These are phyloP conservation scores for Parnassius orleans DNA, from an alignment of 2,888 invertebrate genomes.

Conservation along the genomic window DNA sequence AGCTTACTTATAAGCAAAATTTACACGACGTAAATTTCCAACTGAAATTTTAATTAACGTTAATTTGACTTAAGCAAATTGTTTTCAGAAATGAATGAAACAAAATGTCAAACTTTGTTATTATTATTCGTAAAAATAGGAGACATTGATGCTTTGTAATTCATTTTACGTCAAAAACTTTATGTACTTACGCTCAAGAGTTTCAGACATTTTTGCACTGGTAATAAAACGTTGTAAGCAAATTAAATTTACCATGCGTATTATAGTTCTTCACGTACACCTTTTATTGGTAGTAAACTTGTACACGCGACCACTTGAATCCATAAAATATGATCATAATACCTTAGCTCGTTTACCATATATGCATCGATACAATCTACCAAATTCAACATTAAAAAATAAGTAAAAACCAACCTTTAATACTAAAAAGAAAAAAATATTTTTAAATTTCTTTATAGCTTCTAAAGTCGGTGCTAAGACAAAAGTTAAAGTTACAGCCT, in stretches of 20 bases:
- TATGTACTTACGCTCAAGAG: neutral
- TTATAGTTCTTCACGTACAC: constrained; percentile 8
- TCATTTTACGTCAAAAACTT: neutral
- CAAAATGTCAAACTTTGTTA: neutral
- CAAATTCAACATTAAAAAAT: neutral
- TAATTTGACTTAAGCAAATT: neutral
- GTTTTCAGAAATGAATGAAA: neutral
- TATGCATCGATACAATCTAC: constrained; percentile 9
- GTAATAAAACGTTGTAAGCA: constrained; percentile 14
- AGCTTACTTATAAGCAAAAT: too few species aligned
- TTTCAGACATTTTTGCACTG: neutral
- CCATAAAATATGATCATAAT: constrained; percentile 15
- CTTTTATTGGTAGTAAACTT: constrained; percentile 26
- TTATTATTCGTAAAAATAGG: neutral
- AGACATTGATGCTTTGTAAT: neutral
- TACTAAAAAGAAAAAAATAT: too few species aligned
- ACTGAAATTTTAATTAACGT: too few species aligned
- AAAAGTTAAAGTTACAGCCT: too few species aligned
- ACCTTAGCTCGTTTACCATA: neutral
- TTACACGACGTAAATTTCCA: too few species aligned
- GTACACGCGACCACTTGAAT: constrained; percentile 20
- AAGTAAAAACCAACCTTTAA: too few species aligned
- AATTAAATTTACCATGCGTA: constrained; percentile 14
- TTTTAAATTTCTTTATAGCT: too few species aligned
- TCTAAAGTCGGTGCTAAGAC: too few species aligned